Percentiles rank a stretch among this genome's conserved stretches.
phyloP scores from a whole-genome alignment of 2,797 vertebrate genomes.

The Mus caroli region DNA sequence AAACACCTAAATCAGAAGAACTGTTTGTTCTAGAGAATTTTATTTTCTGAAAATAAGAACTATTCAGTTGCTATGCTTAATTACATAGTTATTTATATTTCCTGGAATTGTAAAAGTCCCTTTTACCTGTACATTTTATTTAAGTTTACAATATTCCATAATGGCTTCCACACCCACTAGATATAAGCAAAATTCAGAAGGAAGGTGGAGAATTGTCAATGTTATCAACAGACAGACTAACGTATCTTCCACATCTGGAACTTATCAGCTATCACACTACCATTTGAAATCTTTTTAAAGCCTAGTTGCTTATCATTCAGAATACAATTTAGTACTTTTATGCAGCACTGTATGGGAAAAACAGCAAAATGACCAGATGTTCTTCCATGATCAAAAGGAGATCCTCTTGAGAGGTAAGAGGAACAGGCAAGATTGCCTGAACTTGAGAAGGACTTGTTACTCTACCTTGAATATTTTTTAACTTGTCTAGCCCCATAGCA shows the following conservation, averaged over 20 bases:
- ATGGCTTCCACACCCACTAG: background rate
- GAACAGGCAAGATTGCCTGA: background rate
- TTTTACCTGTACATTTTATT: background rate
- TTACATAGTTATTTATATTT: background rate
- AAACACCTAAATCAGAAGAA: background rate
- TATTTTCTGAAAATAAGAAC: slow-evolving; percentile 47
- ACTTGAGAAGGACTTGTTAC: background rate
- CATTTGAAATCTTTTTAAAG: background rate
- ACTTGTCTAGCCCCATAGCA: background rate
- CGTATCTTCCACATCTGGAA: background rate
- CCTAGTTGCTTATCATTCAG: slow-evolving; percentile 40
- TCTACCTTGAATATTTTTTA: background rate
- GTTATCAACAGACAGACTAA: slow-evolving; percentile 27
- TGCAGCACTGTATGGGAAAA: slow-evolving; percentile 26
- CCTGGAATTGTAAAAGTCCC: background rate
- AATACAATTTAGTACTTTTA: slow-evolving; percentile 54
- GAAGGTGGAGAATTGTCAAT: slow-evolving; percentile 27
- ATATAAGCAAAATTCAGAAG: slow-evolving; percentile 29
- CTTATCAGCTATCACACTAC: slow-evolving; percentile 60
- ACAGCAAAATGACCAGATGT: background rate
- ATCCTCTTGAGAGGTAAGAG: background rate
- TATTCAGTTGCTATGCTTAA: background rate
- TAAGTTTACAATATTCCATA: background rate
- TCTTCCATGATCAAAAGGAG: background rate
- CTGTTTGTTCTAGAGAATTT: background rate